phyloP scores from a whole-genome alignment of 2,888 invertebrate genomes.

The Leptogaster cylindrica region DNA sequence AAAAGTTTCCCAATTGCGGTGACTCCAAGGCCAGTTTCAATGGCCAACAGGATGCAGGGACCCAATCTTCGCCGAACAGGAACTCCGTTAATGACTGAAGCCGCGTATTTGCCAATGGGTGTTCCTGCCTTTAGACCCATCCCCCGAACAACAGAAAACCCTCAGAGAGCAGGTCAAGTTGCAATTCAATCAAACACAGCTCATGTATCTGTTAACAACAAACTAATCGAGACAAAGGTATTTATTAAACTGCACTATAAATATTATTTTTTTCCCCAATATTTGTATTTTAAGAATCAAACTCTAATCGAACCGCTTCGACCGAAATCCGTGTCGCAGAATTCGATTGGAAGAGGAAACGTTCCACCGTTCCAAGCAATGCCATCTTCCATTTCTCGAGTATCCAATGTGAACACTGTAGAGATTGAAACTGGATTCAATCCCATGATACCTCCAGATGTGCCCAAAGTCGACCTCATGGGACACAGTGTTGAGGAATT shows the following conservation, averaged over 20 bases:
- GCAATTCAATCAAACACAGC: conserved; percentile 54
- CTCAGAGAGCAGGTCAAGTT: conserved; percentile 48
- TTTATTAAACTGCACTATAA: too few relatives aligned
- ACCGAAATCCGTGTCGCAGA: conserved; percentile 55
- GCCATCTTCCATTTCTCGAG: conserved; percentile 67
- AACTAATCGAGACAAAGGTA: conserved; percentile 63
- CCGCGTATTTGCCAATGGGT: conserved; percentile 66
- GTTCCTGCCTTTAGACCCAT: conserved; percentile 83
- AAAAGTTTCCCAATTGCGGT: conserved; percentile 55
- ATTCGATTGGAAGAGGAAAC: conserved; percentile 50
- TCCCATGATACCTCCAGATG: conserved; percentile 52
- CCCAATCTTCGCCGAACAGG: conserved; percentile 33
- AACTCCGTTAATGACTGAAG: conserved; percentile 61
- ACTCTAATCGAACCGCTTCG: conserved; percentile 19
- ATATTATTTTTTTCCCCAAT: not conserved
- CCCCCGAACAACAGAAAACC: conserved; percentile 65
- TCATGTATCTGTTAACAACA: conserved; percentile 54
- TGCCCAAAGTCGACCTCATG: conserved; percentile 54
- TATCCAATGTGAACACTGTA: conserved; percentile 63
- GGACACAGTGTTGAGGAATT: conserved; percentile 64
- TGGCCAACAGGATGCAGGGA: conserved; percentile 29
- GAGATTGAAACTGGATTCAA: conserved; percentile 48
- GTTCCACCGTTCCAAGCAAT: conserved; percentile 65
- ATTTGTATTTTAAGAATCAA: conserved; percentile 35
- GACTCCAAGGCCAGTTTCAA: conserved; percentile 49